These are phyloP conservation scores for Polia nebulosa DNA, from an alignment of 2,888 invertebrate species.

Conservation along the genomic window DNA sequence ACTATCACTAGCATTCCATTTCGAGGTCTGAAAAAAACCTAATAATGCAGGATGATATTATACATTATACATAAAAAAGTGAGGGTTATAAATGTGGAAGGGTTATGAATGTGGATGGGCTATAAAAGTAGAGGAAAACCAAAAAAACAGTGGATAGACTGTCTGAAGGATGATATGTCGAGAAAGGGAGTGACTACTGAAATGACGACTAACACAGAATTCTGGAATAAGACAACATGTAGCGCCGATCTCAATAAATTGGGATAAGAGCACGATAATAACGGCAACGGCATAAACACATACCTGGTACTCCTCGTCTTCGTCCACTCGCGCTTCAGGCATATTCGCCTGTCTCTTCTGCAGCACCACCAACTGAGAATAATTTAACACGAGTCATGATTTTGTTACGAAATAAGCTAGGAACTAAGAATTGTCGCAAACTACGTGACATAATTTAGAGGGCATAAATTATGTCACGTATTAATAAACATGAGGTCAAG, in stretches of 20 bases:
- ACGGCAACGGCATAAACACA: background rate
- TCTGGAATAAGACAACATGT: background rate
- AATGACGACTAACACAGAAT: background rate
- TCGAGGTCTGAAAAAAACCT: no score
- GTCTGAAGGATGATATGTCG: background rate
- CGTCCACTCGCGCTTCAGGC: slow-evolving; percentile 1
- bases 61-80: no score
- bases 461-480: no score
- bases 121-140: no score
- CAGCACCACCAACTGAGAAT: slow-evolving; percentile 2
- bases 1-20: no score
- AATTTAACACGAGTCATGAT: background rate
- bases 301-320: slow-evolving; percentile 4
- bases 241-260: background rate
- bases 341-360: background rate
- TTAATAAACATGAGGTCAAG: no score
- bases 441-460: no score
- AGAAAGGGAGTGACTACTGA: background rate
- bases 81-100: no score
- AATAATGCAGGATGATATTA: no score
- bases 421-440: no score
- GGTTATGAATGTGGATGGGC: no score
- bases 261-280: background rate
- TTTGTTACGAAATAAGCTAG: background rate
- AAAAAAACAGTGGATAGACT: background rate